phyloP scores from a whole-genome alignment of 2,113 vertebrate species.

The Girardinichthys multiradiatus region DNA sequence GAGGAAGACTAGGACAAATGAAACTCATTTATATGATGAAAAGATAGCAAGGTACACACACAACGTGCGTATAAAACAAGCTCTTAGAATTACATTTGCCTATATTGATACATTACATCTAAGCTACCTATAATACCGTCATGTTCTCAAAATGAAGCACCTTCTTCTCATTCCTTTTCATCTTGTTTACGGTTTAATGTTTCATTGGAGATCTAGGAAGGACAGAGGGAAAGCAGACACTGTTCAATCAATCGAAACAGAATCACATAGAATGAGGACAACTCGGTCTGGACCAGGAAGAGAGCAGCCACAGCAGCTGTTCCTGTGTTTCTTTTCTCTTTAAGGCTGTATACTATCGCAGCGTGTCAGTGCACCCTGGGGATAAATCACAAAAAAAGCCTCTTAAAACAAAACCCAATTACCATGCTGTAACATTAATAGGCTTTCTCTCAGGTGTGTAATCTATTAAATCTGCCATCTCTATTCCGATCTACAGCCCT shows the following conservation, averaged over 20 bases:
- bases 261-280: conserved; percentile 69
- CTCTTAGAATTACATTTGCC: not conserved
- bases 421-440: conserved; percentile 61
- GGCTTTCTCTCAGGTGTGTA: conserved; percentile 60
- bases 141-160: not conserved
- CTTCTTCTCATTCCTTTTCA: not conserved
- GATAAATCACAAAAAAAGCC: conserved; percentile 50
- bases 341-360: conserved; percentile 52
- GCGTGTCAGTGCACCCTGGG: conserved; percentile 53
- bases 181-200: not conserved
- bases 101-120: not conserved
- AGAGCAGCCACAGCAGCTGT: conserved; percentile 73
- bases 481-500: conserved; percentile 49
- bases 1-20: conserved; percentile 51
- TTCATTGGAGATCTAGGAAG: conserved; percentile 13
- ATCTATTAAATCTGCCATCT: conserved; percentile 66
- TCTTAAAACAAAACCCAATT: conserved; percentile 72
- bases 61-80: not conserved
- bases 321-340: conserved; percentile 60
- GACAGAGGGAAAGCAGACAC: conserved; percentile 5
- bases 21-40: conserved; percentile 13
- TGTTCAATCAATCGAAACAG: conserved; percentile 23
- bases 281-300: conserved; percentile 43
- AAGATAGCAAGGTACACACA: not conserved
- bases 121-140: too few relatives aligned